Evolutionary conservation across 2,113 vertebrate species (phyloP), one percentile per base, ranked within the genome.

Genomic region (Galeopterus variegatus): DNA sequence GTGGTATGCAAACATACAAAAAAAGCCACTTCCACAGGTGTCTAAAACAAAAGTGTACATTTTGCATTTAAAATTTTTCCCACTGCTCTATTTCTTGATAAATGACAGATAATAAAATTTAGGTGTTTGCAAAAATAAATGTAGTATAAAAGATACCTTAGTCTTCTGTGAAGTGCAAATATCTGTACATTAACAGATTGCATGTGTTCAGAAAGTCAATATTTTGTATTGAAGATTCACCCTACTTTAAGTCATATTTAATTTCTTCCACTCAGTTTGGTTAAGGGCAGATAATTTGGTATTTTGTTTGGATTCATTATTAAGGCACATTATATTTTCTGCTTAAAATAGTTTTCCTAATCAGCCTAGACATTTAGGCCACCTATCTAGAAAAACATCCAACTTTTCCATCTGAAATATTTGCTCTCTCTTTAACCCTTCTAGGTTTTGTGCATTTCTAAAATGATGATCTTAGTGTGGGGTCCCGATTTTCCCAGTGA

Each of bases 1-100:
- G 80, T 90, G 50, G 80, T 97, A 92, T 65, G 81, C 79, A 95
- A 93, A 97, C 92, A 90, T 19, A 93, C 77, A 41, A n/a, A 81
- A 70, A 84, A 60, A 50, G 3, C 50, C 58, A 83, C 80, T 92
- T 92, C 52, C 83, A 72, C 70, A 69, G 50, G 81, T 79, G 84
- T 33, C 48, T 85, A 64, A 95, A 93, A 88, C 48, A 45, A 92
- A 97, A 54, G 56, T 52, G 65, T 77, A 64, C 62, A 90, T 81
- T 97, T 96, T 62, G 24, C 45, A 81, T 92, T 67, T 73, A 41
- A 95, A 84, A 4, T 80, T 75, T 88, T 92, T 75, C 36, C 28
- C 0, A 5, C 28, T 50, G 18, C 23, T 81, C n/a, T 24, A 45
- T 84, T 52, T 93, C 76, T 85, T 82, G 72, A 96, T n/a, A 45